Conservation (phyloP, 2,888 invertebrate genomes). For the Drosophila setosimentum region DNA sequence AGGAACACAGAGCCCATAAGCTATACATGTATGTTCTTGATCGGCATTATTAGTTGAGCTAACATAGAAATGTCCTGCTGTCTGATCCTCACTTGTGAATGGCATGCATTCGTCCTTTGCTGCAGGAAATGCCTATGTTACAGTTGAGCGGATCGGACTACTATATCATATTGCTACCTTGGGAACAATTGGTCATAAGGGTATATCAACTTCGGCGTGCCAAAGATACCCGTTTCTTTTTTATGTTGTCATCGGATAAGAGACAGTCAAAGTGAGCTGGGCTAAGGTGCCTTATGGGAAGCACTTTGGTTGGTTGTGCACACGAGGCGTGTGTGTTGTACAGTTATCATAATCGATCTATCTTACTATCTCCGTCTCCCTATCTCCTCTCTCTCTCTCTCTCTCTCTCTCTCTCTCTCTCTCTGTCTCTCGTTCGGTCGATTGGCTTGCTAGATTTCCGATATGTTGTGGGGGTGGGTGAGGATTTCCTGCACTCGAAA, state of each 20-base stretch:
- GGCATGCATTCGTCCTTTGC: neutral
- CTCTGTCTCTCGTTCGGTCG: neutral
- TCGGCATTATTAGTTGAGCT: neutral
- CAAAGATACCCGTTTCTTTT: neutral
- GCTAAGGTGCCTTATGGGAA: constrained; percentile 21
- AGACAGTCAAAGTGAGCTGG: neutral
- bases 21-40: neutral
- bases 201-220: neutral
- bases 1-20: neutral
- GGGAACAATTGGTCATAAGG: neutral
- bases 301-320: neutral
- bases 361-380: neutral
- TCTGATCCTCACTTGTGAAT: too few relatives aligned
- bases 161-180: neutral
- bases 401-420: neutral
- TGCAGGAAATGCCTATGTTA: neutral
- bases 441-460: neutral
- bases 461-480: constrained; percentile 22
- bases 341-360: constrained; percentile 12
- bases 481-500: constrained; percentile 58
- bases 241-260: constrained; percentile 5
- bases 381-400: neutral
- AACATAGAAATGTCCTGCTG: neutral
- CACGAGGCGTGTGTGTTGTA: constrained; percentile 2
- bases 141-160: neutral